A percentile compares a stretch with the other conserved stretches of the same genome.
Evolutionary conservation across 2,797 vertebrate species (phyloP).

Genomic region (Tympanoctomys barrerae): DNA sequence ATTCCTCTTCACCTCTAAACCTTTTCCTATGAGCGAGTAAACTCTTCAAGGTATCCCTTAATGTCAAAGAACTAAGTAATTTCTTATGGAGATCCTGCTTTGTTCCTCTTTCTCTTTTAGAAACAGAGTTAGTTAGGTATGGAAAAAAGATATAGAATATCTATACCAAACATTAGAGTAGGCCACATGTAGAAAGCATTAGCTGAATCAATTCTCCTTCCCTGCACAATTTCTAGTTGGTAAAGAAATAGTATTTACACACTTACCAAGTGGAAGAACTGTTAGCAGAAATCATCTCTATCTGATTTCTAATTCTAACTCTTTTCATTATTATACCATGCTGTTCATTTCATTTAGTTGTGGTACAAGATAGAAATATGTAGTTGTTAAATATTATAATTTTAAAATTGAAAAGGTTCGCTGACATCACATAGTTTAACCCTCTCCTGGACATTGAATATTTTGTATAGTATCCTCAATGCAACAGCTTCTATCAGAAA

Average conservation of each 20-base stretch:
- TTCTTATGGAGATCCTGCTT: conserved; percentile 9
- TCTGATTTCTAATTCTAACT: neutral
- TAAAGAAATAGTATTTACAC: conserved; percentile 29
- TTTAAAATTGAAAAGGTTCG: neutral
- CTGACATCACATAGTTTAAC: neutral
- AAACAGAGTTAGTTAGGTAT: neutral
- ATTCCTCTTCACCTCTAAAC: conserved; percentile 1
- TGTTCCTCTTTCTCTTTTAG: conserved; percentile 8
- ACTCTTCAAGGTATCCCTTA: neutral
- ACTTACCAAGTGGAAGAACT: neutral
- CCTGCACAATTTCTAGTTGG: conserved; percentile 31
- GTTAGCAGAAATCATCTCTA: neutral
- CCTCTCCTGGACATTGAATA: neutral
- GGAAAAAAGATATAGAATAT: conserved; percentile 2
- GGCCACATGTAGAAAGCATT: neutral
- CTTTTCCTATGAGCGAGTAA: conserved; percentile 7
- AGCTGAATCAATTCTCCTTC: neutral
- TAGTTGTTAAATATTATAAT: neutral
- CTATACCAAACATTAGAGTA: neutral
- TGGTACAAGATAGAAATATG: neutral
- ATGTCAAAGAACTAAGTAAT: conserved; percentile 20
- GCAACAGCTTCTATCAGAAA: conserved; percentile 29
- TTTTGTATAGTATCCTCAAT: conserved; percentile 47
- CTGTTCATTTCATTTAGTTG: neutral
- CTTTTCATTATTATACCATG: neutral